Evolutionary conservation across 2,888 invertebrate species (phyloP).

Genomic region (Cantharis flavilabris): DNA sequence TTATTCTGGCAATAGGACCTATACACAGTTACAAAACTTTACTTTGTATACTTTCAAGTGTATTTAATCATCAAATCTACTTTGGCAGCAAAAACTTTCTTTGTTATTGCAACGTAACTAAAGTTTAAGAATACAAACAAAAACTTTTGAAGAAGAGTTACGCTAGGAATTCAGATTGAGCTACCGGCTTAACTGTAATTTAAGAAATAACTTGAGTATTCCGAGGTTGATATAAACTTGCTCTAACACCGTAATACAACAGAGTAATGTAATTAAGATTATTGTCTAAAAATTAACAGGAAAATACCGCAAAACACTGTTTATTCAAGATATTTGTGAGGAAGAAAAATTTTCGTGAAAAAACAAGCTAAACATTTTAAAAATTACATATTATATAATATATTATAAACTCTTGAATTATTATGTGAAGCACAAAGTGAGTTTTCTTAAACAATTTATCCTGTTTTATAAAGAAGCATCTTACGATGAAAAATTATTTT

Average conservation of each 20-base stretch:
- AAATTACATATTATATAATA: neutral
- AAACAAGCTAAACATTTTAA: neutral
- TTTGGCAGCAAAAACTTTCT: constrained; percentile 29
- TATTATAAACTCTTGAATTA: neutral
- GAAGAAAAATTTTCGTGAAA: neutral
- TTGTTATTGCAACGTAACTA: constrained; percentile 29
- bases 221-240: neutral
- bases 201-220: neutral
- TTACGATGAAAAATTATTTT: neutral
- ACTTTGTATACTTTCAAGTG: constrained; percentile 27
- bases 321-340: neutral
- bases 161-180: constrained; percentile 36
- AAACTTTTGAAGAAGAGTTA: constrained; percentile 32
- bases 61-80: constrained; percentile 31
- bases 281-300: neutral
- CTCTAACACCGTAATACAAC: neutral
- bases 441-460: neutral
- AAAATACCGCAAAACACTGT: neutral
- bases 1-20: neutral
- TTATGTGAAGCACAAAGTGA: neutral
- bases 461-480: neutral
- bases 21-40: constrained; percentile 7
- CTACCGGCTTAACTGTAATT: constrained; percentile 8
- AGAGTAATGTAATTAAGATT: neutral
- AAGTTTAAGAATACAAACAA: constrained; percentile 34